These are phyloP conservation scores for Australoheros scitulus DNA, from an alignment of 2,113 vertebrate species.

Conservation along the genomic window DNA sequence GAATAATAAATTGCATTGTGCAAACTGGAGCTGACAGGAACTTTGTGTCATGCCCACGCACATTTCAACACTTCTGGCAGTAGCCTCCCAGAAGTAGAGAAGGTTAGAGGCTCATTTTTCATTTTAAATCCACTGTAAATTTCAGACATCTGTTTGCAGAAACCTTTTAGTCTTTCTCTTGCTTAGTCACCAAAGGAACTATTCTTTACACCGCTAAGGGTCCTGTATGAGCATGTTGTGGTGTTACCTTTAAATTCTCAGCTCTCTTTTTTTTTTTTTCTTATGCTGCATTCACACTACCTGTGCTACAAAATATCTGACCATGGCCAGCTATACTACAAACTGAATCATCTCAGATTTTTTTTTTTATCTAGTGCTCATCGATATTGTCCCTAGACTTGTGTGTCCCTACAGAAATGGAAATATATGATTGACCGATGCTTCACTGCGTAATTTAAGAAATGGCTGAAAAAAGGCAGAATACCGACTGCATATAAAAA, in stretches of 20 bases:
- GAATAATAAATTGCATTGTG: not conserved
- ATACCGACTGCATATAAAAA: not conserved
- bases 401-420: not conserved
- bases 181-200: not conserved
- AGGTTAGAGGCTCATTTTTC: not conserved
- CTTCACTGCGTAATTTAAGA: not conserved
- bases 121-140: constrained; percentile 11
- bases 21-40: not conserved
- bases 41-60: not conserved
- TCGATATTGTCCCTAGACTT: not conserved
- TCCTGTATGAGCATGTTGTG: not conserved
- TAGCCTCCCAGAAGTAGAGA: constrained; percentile 1
- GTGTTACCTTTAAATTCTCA: not conserved
- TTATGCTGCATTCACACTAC: not conserved
- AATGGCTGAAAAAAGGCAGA: not conserved
- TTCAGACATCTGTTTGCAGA: constrained; percentile 5
- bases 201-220: not conserved
- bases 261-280: not conserved
- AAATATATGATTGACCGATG: not conserved
- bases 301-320: too few relatives aligned
- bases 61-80: not conserved
- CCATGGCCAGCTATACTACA: too few relatives aligned
- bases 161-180: not conserved
- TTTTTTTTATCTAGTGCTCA: not conserved
- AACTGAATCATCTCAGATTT: too few relatives aligned